Percentiles rank a stretch among this genome's conserved stretches.
Evolutionary conservation across 2,113 vertebrate species (phyloP).

Genomic region (Panthera uncia): DNA sequence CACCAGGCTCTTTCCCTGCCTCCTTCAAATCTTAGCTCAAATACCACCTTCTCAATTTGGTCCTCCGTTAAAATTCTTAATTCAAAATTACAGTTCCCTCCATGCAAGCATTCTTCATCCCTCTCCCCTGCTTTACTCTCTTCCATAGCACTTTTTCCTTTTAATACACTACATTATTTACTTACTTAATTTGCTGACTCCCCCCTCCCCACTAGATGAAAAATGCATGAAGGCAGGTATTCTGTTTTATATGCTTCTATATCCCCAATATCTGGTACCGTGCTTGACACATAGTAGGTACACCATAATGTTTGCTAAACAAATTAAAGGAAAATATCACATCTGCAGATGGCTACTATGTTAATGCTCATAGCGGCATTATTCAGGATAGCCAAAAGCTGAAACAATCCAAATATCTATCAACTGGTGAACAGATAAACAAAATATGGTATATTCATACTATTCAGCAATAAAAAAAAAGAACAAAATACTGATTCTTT

Average conservation of each 20-base stretch:
- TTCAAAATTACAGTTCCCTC: neutral
- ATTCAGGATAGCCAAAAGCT: neutral
- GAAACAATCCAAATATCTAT: constrained; percentile 6
- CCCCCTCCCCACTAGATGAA: neutral
- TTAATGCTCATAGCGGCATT: neutral
- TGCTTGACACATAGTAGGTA: neutral
- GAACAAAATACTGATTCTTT: constrained; percentile 42
- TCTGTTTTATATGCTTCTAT: neutral
- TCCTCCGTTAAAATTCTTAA: neutral
- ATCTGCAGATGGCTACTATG: neutral
- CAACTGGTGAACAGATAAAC: constrained; percentile 7
- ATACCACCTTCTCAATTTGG: neutral
- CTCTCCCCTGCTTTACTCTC: neutral
- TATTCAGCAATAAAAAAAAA: constrained; percentile 15
- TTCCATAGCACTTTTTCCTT: neutral
- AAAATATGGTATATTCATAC: neutral
- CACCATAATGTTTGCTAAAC: neutral
- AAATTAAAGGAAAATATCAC: constrained; percentile 16
- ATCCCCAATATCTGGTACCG: neutral
- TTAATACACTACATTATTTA: neutral
- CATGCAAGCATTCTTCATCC: neutral
- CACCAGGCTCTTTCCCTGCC: neutral
- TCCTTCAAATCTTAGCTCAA: neutral
- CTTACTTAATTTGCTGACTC: neutral
- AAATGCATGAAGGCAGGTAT: neutral